Percentiles rank a stretch among this genome's conserved stretches.
phyloP scores from a whole-genome alignment of 1,140 invertebrate genomes.

The Drosophila tani region DNA sequence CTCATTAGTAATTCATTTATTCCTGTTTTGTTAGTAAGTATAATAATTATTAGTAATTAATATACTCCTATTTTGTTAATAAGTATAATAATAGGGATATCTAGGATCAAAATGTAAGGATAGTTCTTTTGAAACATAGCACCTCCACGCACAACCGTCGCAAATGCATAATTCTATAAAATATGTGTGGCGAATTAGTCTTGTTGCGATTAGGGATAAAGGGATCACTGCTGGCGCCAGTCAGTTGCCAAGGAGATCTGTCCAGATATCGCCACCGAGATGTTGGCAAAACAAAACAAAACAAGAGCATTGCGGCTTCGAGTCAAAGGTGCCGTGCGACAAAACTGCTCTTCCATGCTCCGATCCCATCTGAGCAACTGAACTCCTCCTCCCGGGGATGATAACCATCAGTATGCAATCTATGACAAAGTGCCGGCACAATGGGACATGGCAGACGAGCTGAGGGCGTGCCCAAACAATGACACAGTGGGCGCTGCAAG shows the following conservation, averaged over 20 bases:
- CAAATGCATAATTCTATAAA: neutral
- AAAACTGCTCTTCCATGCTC: constrained; percentile 54
- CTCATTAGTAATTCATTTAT: neutral
- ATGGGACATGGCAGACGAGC: constrained; percentile 33
- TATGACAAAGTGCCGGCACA: constrained; percentile 63
- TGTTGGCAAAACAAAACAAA: constrained; percentile 78
- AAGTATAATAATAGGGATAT: no score
- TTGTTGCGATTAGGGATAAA: constrained; percentile 14
- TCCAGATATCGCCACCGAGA: constrained; percentile 46
- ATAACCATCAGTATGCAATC: constrained; percentile 74
- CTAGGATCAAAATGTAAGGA: neutral
- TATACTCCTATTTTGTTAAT: neutral
- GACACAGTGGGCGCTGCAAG: constrained; percentile 80
- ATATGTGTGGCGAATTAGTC: constrained; percentile 32
- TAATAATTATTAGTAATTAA: neutral
- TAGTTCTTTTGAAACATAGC: neutral
- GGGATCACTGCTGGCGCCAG: constrained; percentile 49
- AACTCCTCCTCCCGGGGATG: constrained; percentile 19
- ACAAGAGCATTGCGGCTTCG: constrained; percentile 48
- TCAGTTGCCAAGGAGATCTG: constrained; percentile 61
- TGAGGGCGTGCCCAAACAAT: constrained; percentile 77
- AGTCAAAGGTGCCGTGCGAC: constrained; percentile 65
- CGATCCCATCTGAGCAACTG: constrained; percentile 61
- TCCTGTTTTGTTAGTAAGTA: neutral
- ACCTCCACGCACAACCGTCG: neutral